phyloP scores from a whole-genome alignment of 37 sponge, comb jelly and placozoan genomes.

The Mnemiopsis leidyi region DNA sequence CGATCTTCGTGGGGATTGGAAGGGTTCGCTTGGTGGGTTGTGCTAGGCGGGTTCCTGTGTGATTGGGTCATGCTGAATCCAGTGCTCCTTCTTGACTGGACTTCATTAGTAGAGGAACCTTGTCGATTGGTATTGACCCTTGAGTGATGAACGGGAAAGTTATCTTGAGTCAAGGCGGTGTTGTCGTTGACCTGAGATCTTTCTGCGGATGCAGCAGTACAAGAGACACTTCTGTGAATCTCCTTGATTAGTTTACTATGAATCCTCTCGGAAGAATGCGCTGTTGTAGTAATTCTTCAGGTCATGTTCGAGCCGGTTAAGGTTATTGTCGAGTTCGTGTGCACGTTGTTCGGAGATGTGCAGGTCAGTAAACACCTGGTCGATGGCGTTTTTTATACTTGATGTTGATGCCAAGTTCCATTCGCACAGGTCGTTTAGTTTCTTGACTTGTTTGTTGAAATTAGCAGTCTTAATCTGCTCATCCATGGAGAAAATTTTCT shows the following conservation, averaged over 20 bases:
- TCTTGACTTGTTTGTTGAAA: neutral
- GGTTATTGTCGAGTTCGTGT: neutral
- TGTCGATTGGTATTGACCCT: too few relatives aligned
- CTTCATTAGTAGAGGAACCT: too few relatives aligned
- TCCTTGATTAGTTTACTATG: neutral
- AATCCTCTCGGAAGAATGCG: neutral
- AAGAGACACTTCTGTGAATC: too few relatives aligned
- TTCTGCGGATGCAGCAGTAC: too few relatives aligned
- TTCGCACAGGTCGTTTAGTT: neutral
- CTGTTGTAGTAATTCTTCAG: neutral
- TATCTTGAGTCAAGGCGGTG: too few relatives aligned
- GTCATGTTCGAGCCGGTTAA: neutral
- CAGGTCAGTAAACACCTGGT: neutral
- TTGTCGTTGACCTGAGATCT: too few relatives aligned
- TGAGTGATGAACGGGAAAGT: too few relatives aligned
- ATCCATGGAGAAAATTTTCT: too few relatives aligned
- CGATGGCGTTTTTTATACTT: neutral
- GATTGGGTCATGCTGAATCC: conserved; percentile 1
- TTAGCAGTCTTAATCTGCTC: too few relatives aligned
- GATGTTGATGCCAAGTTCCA: neutral
- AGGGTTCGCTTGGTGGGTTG: too few relatives aligned
- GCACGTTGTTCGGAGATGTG: neutral
- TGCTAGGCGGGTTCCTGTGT: neutral
- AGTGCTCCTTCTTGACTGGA: conserved; percentile 1
- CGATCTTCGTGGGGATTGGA: neutral